These are phyloP conservation scores for Anabas testudineus DNA, from an alignment of 2,797 vertebrate genomes.

Conservation along the genomic window DNA sequence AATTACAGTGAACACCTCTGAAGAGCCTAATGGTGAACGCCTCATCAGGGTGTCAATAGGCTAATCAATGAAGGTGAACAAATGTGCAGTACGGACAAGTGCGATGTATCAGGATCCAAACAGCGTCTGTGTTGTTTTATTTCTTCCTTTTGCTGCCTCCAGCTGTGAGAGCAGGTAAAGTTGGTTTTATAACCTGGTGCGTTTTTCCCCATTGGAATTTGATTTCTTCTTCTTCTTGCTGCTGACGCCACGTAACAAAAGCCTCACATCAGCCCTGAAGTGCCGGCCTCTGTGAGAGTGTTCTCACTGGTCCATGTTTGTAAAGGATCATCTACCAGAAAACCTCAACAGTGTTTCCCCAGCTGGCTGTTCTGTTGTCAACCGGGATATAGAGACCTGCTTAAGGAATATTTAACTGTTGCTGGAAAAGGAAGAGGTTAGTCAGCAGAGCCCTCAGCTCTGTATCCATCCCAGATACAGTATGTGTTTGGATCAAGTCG, in stretches of 20 bases:
- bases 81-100: slow-evolving; percentile 5
- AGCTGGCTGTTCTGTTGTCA: not conserved
- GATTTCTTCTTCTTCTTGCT: slow-evolving; percentile 11
- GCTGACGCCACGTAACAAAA: not conserved
- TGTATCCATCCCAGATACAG: slow-evolving; percentile 3
- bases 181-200: not conserved
- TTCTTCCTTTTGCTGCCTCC: no score
- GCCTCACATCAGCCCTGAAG: slow-evolving; percentile 6
- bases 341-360: not conserved
- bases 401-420: slow-evolving; percentile 27
- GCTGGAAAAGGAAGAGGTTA: slow-evolving; percentile 3
- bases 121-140: no score
- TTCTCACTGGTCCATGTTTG: slow-evolving; percentile 4
- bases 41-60: slow-evolving; percentile 4
- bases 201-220: slow-evolving; percentile 19
- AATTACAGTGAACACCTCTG: slow-evolving; percentile 1
- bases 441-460: not conserved
- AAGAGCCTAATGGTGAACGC: slow-evolving; percentile 5
- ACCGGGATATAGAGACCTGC: slow-evolving; percentile 10
- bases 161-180: not conserved
- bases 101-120: no score
- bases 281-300: not conserved
- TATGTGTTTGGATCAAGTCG: slow-evolving; percentile 15
- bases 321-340: slow-evolving; percentile 20
- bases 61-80: slow-evolving; percentile 23